These are phyloP conservation scores for Euphydryas editha DNA, from an alignment of 2,888 invertebrate species.

Conservation along the genomic window DNA sequence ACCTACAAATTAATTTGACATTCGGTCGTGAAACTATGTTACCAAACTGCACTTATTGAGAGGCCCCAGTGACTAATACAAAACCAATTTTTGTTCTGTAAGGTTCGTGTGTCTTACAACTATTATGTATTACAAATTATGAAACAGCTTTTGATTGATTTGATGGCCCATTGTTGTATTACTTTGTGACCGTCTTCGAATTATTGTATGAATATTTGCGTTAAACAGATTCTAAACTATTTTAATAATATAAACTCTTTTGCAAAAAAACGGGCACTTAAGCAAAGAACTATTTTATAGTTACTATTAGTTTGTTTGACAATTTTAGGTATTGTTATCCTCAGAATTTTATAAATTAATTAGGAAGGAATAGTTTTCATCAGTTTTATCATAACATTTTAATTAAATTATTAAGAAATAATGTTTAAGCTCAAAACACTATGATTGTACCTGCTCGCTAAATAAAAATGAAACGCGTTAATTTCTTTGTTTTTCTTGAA, in stretches of 20 bases:
- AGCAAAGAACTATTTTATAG: too few species aligned
- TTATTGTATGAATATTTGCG: neutral
- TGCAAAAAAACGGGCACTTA: too few species aligned
- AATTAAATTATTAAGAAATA: too few species aligned
- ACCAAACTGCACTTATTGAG: neutral
- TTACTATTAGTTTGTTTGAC: too few species aligned
- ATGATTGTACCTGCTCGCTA: too few species aligned
- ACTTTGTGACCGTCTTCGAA: neutral
- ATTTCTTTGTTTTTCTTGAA: too few species aligned
- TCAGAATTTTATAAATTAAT: too few species aligned
- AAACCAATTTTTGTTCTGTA: neutral
- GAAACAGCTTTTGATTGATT: neutral
- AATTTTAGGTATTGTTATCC: too few species aligned
- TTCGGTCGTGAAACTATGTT: neutral
- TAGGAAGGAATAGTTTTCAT: too few species aligned
- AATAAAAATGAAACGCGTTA: too few species aligned
- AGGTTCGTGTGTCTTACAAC: neutral
- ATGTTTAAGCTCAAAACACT: too few species aligned
- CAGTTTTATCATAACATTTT: too few species aligned
- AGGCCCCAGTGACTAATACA: neutral
- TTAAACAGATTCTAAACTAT: neutral
- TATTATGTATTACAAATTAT: neutral
- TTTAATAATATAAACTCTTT: neutral
- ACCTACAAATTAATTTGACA: conserved; percentile 6
- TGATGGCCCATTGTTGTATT: neutral